A percentile compares a stretch with the other conserved stretches of the same genome.
Conservation (phyloP, 2,888 invertebrate species). For the Creontiades dilutus region DNA sequence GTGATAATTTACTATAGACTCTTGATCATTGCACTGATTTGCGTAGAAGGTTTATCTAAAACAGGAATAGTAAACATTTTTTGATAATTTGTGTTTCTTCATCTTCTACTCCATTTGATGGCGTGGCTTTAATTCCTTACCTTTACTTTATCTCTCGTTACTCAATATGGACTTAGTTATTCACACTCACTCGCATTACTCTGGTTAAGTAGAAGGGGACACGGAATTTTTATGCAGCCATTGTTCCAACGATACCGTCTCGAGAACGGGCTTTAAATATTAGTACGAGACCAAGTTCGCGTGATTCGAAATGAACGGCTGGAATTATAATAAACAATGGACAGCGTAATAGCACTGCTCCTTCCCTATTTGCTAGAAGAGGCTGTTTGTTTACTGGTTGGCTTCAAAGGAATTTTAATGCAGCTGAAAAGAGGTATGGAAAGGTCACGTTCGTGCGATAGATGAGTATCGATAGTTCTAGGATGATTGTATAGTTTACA, state of each 20-base stretch:
- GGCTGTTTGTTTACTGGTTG: conserved; percentile 11
- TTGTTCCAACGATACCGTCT: neutral
- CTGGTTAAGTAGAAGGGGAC: neutral
- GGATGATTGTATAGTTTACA: neutral
- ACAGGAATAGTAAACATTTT: no score
- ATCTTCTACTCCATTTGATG: no score
- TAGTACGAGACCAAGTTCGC: neutral
- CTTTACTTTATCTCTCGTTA: no score
- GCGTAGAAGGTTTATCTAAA: no score
- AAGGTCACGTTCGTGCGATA: conserved; percentile 17
- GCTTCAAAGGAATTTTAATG: conserved; percentile 21
- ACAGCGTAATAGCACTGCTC: neutral
- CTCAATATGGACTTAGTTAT: no score
- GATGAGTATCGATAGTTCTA: neutral
- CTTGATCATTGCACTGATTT: no score
- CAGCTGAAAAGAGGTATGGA: neutral
- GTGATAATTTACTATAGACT: no score
- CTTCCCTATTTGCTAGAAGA: conserved; percentile 7
- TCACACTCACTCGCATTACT: no score
- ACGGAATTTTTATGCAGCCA: neutral
- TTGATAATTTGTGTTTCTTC: no score
- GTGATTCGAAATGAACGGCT: conserved; percentile 5
- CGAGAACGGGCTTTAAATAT: neutral
- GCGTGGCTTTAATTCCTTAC: no score
- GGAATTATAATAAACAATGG: conserved; percentile 29